Evolutionary conservation across 2,797 vertebrate genomes (phyloP).

Genomic region (Adrianichthys oophorus): DNA sequence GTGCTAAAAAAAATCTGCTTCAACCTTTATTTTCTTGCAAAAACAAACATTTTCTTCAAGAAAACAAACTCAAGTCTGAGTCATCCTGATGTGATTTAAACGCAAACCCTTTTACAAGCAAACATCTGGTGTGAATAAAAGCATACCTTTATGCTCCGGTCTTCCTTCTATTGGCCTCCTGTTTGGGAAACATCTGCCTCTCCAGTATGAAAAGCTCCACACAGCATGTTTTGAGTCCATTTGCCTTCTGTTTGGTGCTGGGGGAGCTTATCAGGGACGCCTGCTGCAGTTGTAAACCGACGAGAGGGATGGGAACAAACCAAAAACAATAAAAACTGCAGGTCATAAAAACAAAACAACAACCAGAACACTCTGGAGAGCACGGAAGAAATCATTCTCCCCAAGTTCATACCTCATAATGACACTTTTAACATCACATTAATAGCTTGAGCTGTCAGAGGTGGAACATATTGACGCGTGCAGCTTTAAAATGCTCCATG

Average conservation of each 20-base stretch:
- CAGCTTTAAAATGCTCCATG: conserved; percentile 8
- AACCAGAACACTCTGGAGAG: background rate
- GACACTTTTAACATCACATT: conserved; percentile 3
- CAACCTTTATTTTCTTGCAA: too few species aligned
- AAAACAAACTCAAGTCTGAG: too few species aligned
- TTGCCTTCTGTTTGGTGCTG: background rate
- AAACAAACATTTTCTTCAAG: too few species aligned
- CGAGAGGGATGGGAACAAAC: background rate
- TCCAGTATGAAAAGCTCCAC: too few species aligned
- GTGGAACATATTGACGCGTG: conserved; percentile 9
- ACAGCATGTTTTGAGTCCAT: too few species aligned
- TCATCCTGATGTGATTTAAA: too few species aligned
- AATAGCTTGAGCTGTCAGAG: background rate
- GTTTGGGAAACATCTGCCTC: too few species aligned
- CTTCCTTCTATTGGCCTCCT: too few species aligned
- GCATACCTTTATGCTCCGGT: too few species aligned
- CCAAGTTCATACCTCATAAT: background rate
- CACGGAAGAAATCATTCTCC: background rate
- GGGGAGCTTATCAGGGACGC: background rate
- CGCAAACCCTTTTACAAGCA: too few species aligned
- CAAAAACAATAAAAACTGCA: conserved; percentile 1
- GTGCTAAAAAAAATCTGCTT: too few species aligned
- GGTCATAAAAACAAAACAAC: conserved; percentile 3
- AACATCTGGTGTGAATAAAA: too few species aligned
- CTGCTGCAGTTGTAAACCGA: conserved; percentile 3